A percentile compares a stretch with the other conserved stretches of the same genome.
Conservation (phyloP, 2,888 invertebrate species). For the Deladenus siricidicola region DNA sequence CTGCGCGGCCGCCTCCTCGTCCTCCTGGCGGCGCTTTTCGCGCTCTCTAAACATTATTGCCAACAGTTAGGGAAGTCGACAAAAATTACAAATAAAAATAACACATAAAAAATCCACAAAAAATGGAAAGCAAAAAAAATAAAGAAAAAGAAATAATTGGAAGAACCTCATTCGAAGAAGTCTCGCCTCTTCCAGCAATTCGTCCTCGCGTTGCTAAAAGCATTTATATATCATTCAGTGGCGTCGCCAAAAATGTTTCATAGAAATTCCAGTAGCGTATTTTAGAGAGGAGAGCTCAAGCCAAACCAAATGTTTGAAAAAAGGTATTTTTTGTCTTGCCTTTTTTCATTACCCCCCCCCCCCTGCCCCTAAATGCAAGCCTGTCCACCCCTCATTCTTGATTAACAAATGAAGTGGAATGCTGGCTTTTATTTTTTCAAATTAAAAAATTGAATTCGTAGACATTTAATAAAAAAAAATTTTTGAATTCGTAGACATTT, state of each 20-base stretch:
- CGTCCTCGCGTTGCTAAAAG: constrained; percentile 14
- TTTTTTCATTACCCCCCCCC: too few relatives aligned
- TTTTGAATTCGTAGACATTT: too few relatives aligned
- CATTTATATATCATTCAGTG: too few relatives aligned
- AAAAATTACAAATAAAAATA: too few relatives aligned
- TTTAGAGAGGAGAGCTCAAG: neutral
- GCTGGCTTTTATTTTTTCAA: too few relatives aligned
- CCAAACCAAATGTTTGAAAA: neutral
- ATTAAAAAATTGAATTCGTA: too few relatives aligned
- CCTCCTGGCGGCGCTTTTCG: neutral
- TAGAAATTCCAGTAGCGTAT: neutral
- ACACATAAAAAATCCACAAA: neutral
- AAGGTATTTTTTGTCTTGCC: neutral
- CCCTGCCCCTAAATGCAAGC: too few relatives aligned
- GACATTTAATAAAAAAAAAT: too few relatives aligned
- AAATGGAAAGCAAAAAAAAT: neutral
- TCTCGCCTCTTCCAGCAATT: constrained; percentile 17
- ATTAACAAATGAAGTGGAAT: too few relatives aligned
- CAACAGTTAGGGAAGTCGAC: too few relatives aligned
- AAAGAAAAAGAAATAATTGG: too few relatives aligned
- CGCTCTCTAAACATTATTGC: neutral
- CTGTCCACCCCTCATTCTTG: too few relatives aligned
- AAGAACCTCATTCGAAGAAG: constrained; percentile 7
- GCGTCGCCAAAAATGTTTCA: neutral
- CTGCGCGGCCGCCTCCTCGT: neutral